A percentile compares a stretch with the other conserved stretches of the same genome.
These are phyloP conservation scores for Deilephila porcellus DNA, from an alignment of 2,888 invertebrate genomes.

Conservation along the genomic window DNA sequence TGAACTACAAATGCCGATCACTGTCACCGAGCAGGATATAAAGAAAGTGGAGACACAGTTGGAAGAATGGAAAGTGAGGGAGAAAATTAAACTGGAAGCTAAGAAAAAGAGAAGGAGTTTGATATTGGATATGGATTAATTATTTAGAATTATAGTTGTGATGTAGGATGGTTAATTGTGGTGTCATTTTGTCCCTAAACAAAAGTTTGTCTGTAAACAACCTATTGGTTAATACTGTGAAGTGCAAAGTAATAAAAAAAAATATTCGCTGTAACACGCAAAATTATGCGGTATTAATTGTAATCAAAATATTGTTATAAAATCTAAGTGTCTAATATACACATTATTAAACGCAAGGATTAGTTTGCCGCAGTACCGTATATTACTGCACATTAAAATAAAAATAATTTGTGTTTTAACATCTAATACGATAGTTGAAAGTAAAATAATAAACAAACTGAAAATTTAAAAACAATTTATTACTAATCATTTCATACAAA, in stretches of 20 bases:
- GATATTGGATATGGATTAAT: slow-evolving; percentile 54
- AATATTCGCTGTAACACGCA: too few relatives aligned
- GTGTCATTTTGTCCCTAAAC: slow-evolving; percentile 18
- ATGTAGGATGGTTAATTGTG: slow-evolving; percentile 32
- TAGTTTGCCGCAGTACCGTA: too few relatives aligned
- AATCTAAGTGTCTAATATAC: too few relatives aligned
- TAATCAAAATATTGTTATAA: too few relatives aligned
- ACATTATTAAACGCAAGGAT: too few relatives aligned
- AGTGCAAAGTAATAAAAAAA: too few relatives aligned
- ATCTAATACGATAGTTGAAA: too few relatives aligned
- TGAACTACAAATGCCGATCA: slow-evolving; percentile 86
- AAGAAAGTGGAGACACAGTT: slow-evolving; percentile 83
- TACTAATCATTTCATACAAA: slow-evolving; percentile 57
- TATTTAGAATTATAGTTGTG: slow-evolving; percentile 39
- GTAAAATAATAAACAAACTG: neutral
- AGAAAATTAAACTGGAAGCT: slow-evolving; percentile 70
- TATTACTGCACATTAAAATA: neutral
- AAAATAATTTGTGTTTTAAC: neutral
- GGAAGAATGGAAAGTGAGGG: slow-evolving; percentile 75
- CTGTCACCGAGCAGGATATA: slow-evolving; percentile 88
- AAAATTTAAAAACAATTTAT: slow-evolving; percentile 54
- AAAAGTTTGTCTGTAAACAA: neutral
- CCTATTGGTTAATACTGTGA: neutral
- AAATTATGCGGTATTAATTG: too few relatives aligned
- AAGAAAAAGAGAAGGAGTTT: slow-evolving; percentile 71